Evolutionary conservation across 2,888 invertebrate genomes (phyloP), one percentile per base, ranked within the genome.

Genomic region (Callyntrura sp.): DNA sequence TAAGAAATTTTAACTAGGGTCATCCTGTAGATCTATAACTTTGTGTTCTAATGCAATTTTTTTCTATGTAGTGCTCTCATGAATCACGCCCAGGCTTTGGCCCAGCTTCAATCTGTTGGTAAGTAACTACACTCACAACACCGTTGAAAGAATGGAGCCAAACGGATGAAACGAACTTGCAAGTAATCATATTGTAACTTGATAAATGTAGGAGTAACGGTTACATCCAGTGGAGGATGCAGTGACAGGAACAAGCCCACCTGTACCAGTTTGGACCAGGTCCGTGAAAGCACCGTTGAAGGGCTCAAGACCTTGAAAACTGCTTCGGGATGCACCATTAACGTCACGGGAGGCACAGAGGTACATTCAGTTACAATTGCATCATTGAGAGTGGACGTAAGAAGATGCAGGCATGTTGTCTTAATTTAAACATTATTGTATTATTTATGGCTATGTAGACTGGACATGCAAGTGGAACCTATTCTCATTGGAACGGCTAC

Each of bases 321-420:
- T 9, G 90, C 92, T 14, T 93, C 93, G 20, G 91, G 87, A 17
- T 93, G 92, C 65, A 57, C 73, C 0, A 90, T 93, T 11, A 92
- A 89, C n/a, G 91, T 92, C 55, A 92, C 93, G n/a, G 93, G 92
- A 51, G 93, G 92, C 82, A 93, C 93, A 51, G 92, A 93, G 88
- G 92, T 91, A 60, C 28, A 65, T 20, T 11, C 2, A 55, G 23
- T 55, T 23, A 55, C n/a, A 76, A 51, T 48, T 14, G n/a, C n/a
- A n/a, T n/a, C n/a, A n/a, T n/a, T n/a, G n/a, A n/a, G n/a, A n/a
- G n/a, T n/a, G n/a, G n/a, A n/a, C n/a, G n/a, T n/a, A n/a, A n/a
- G n/a, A n/a, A n/a, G n/a, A n/a, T n/a, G n/a, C n/a, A n/a, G n/a
- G n/a, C n/a, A n/a, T n/a, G n/a, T n/a, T n/a, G n/a, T n/a, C n/a